Evolutionary conservation across 2,113 vertebrate genomes (phyloP).

Genomic region (Notechis scutatus): DNA sequence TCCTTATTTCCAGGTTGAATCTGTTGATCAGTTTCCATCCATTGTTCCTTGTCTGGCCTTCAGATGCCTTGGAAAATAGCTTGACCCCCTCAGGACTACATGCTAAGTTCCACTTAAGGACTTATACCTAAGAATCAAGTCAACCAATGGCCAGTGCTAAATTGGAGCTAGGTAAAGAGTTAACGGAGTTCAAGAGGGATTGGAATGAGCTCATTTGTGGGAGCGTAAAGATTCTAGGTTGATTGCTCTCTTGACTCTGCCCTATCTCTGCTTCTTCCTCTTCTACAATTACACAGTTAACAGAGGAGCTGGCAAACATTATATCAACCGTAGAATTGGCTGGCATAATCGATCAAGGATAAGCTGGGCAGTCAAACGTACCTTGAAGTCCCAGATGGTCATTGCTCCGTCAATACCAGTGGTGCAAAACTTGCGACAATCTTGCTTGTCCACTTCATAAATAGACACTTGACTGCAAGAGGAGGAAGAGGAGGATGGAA

Average conservation of each 20-base stretch:
- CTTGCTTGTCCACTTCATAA: conserved; percentile 97
- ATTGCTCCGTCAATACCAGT: conserved; percentile 98
- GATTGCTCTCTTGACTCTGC: not conserved
- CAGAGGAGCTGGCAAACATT: not conserved
- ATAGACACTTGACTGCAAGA: conserved; percentile 84
- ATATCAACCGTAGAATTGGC: rapidly evolving
- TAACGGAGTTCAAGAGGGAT: too few species aligned
- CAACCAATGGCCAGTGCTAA: too few species aligned
- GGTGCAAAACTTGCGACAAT: conserved; percentile 99
- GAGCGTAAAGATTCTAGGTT: not conserved
- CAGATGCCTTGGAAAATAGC: too few species aligned
- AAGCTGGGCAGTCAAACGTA: conserved; percentile 40
- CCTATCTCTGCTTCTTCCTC: not conserved
- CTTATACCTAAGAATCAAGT: too few species aligned
- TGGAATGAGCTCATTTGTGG: too few species aligned
- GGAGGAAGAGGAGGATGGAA: not conserved
- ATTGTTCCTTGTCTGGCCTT: too few species aligned
- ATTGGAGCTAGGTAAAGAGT: too few species aligned
- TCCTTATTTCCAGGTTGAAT: too few species aligned
- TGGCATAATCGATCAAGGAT: rapidly evolving
- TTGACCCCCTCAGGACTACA: too few species aligned
- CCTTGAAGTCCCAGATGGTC: conserved; percentile 99
- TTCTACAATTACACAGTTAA: not conserved
- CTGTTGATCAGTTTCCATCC: too few species aligned
- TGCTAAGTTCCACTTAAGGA: too few species aligned